Conservation (phyloP, 2,113 vertebrate species). For the Pyrgilauda ruficollis region DNA sequence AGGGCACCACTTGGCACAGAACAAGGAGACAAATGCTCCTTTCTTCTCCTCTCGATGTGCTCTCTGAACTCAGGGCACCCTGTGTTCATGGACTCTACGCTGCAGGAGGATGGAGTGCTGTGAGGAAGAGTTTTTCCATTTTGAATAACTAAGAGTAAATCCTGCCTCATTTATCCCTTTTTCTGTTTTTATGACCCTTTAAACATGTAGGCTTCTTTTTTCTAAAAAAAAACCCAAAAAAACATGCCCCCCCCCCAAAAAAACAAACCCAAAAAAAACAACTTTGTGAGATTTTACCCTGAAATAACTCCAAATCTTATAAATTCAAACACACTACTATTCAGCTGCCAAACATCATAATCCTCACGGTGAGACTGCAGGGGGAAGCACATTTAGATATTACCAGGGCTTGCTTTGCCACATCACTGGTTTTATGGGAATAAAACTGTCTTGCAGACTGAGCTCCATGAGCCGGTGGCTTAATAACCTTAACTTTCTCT, state of each 20-base stretch:
- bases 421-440: background rate
- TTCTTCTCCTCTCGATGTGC: background rate
- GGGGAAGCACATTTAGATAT: background rate
- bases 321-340: background rate
- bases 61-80: background rate
- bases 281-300: background rate
- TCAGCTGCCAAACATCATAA: background rate
- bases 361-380: background rate
- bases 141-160: background rate
- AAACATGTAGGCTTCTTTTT: background rate
- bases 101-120: background rate
- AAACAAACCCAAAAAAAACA: background rate
- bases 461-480: accelerated
- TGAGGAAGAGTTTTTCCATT: background rate
- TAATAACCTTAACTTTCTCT: background rate
- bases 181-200: background rate
- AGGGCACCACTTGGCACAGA: background rate
- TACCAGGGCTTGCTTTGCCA: background rate
- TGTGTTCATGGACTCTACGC: accelerated
- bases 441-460: background rate
- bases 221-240: background rate
- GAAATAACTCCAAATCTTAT: background rate
- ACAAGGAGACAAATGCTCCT: background rate
- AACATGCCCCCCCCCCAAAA: too few species aligned
- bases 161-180: background rate